phyloP scores from a whole-genome alignment of 2,888 invertebrate species.

The Keiferia lycopersicella region DNA sequence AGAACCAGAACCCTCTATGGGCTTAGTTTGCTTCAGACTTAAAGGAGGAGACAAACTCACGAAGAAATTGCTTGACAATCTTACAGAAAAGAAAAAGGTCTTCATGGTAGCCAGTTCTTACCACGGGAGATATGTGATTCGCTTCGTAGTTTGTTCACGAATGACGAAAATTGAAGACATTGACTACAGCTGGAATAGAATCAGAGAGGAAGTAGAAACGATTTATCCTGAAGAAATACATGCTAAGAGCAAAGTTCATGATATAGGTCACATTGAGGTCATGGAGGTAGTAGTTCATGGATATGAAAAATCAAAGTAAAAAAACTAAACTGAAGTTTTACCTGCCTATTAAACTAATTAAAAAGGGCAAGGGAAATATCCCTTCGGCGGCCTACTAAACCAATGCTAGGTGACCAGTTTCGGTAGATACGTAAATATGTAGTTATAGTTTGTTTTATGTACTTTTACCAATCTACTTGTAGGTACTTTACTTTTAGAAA shows the following conservation, averaged over 20 bases:
- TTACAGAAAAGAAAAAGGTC: slow-evolving; percentile 89
- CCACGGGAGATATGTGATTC: slow-evolving; percentile 84
- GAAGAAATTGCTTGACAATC: slow-evolving; percentile 84
- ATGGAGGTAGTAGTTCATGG: neutral
- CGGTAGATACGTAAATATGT: too few relatives aligned
- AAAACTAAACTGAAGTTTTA: neutral
- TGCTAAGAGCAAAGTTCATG: slow-evolving; percentile 54
- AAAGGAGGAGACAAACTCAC: slow-evolving; percentile 87
- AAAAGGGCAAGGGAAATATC: too few relatives aligned
- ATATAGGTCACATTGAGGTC: slow-evolving; percentile 58
- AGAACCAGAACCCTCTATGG: slow-evolving; percentile 86
- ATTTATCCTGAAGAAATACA: slow-evolving; percentile 51
- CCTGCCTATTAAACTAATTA: too few relatives aligned
- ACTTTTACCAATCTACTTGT: too few relatives aligned
- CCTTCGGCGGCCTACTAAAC: too few relatives aligned
- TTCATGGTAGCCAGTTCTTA: slow-evolving; percentile 90
- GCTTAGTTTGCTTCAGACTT: slow-evolving; percentile 94
- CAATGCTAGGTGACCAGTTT: too few relatives aligned
- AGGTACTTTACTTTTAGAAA: too few relatives aligned
- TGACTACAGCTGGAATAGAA: slow-evolving; percentile 86
- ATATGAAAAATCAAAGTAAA: neutral
- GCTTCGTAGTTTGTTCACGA: slow-evolving; percentile 92
- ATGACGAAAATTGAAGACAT: slow-evolving; percentile 86
- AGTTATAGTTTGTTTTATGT: too few relatives aligned
- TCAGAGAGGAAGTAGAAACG: slow-evolving; percentile 79